Evolutionary conservation across 1,140 invertebrate species (phyloP).

Genomic region (Eurosta solidaginis): DNA sequence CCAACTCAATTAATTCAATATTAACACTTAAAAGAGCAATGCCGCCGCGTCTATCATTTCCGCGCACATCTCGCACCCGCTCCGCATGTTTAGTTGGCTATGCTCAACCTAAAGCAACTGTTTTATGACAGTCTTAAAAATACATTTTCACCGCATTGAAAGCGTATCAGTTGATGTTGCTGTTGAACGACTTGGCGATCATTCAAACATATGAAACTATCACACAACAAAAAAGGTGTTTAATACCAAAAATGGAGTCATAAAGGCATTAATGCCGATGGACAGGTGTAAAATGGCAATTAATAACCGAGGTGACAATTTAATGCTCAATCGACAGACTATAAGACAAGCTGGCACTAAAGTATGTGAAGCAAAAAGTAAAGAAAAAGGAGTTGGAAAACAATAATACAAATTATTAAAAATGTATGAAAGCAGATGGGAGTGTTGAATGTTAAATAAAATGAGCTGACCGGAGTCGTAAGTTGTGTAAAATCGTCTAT

Average conservation of each 20-base stretch:
- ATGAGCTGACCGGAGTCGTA: too few species aligned
- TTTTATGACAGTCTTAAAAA: background rate
- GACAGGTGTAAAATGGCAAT: slow-evolving; percentile 20
- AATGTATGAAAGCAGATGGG: too few species aligned
- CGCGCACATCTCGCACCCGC: background rate
- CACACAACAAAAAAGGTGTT: background rate
- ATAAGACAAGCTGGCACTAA: background rate
- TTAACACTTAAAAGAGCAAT: background rate
- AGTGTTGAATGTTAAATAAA: too few species aligned
- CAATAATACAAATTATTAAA: too few species aligned
- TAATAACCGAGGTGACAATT: slow-evolving; percentile 18
- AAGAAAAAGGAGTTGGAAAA: too few species aligned
- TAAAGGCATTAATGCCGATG: slow-evolving; percentile 11
- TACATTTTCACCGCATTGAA: background rate
- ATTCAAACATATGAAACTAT: background rate
- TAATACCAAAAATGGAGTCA: slow-evolving; percentile 7
- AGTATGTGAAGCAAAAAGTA: background rate
- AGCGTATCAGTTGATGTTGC: background rate
- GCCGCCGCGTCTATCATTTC: background rate
- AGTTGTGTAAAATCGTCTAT: too few species aligned
- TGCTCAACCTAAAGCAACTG: background rate
- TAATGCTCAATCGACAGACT: background rate
- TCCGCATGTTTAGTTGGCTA: background rate
- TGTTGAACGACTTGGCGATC: background rate
- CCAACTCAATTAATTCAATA: background rate